A percentile compares a stretch with the other conserved stretches of the same genome.
Conservation (phyloP, 2,113 vertebrate species). For the Upupa epops region DNA sequence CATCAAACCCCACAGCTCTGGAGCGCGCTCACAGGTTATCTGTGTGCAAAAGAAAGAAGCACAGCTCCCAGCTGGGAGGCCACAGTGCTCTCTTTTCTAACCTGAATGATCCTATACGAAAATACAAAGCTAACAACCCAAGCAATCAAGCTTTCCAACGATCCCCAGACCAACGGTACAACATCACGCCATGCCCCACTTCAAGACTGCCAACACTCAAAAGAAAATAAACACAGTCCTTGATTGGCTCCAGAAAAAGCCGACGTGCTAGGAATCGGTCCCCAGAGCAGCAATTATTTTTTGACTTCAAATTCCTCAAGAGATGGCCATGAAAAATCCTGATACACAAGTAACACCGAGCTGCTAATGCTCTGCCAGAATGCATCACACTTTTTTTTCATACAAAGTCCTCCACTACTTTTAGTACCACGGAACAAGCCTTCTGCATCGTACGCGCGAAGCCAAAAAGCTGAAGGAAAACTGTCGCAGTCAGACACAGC, state of each 20-base stretch:
- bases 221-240: not conserved
- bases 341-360: not conserved
- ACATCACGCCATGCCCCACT: not conserved
- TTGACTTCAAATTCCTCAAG: not conserved
- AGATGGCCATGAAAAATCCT: not conserved
- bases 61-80: not conserved
- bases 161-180: not conserved
- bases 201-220: not conserved
- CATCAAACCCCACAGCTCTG: not conserved
- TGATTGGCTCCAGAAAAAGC: not conserved
- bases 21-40: fast-evolving
- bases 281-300: not conserved
- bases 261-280: not conserved
- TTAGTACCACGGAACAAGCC: not conserved
- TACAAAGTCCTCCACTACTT: not conserved
- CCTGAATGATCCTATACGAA: not conserved
- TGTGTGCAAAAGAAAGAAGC: not conserved
- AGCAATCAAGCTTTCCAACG: not conserved
- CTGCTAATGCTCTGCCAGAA: not conserved
- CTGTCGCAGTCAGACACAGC: not conserved
- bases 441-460: not conserved
- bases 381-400: not conserved
- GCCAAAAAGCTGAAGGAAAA: conserved; percentile 27
- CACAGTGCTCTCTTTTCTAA: not conserved
- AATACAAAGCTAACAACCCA: not conserved